phyloP scores from a whole-genome alignment of 1,140 invertebrate genomes.

The Calosoma granatense region DNA sequence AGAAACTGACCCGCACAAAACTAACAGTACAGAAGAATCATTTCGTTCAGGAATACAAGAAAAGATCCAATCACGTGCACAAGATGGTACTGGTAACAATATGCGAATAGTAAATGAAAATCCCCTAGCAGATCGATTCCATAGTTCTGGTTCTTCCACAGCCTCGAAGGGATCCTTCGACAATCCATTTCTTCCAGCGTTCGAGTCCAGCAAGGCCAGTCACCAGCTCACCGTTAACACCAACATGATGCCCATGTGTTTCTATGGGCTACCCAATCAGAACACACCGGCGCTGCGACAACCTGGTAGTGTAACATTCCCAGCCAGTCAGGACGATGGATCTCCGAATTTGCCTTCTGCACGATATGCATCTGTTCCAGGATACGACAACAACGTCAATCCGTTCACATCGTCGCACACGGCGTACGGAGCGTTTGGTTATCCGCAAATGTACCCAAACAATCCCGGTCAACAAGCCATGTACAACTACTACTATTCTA shows the following conservation, averaged over 20 bases:
- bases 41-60: not conserved
- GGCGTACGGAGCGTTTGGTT: not conserved
- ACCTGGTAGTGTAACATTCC: not conserved
- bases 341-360: not conserved
- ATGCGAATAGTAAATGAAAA: not conserved
- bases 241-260: not conserved
- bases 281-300: not conserved
- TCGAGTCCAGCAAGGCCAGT: not conserved
- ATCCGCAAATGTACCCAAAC: not conserved
- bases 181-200: not conserved
- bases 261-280: not conserved
- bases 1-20: no score
- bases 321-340: not conserved
- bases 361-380: not conserved
- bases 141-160: not conserved
- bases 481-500: not conserved
- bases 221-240: not conserved
- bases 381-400: not conserved
- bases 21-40: no score
- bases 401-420: not conserved
- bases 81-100: not conserved
- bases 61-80: not conserved
- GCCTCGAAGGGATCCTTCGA: not conserved
- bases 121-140: not conserved
- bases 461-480: not conserved